Evolutionary conservation across 2,888 invertebrate species (phyloP).

Genomic region (Acrobasis repandana): DNA sequence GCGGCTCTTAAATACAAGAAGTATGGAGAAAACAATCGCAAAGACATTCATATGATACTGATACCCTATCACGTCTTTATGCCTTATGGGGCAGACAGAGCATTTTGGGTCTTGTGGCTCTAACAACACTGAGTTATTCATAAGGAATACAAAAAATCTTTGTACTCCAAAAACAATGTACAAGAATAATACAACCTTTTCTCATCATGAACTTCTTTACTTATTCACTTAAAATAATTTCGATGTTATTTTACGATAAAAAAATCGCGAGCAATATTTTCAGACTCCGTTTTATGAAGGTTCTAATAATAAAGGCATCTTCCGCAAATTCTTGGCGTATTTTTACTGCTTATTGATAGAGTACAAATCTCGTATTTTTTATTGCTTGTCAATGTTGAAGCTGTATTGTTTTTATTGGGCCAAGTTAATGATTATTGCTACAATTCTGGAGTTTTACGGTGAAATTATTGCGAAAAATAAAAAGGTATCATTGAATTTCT

Average conservation of each 20-base stretch:
- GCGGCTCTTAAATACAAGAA: too few species aligned
- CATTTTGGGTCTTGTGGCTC: too few species aligned
- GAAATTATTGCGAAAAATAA: background rate
- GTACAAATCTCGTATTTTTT: conserved; percentile 7
- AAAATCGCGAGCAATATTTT: conserved; percentile 1
- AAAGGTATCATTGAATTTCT: background rate
- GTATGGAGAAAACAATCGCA: too few species aligned
- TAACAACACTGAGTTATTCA: too few species aligned
- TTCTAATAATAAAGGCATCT: conserved; percentile 12
- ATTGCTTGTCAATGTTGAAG: conserved; percentile 6
- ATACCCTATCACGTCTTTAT: too few species aligned
- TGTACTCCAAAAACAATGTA: too few species aligned
- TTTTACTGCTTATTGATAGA: conserved; percentile 8
- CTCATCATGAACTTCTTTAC: background rate
- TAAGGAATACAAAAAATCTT: too few species aligned
- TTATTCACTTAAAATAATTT: conserved; percentile 6
- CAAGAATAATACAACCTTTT: too few species aligned
- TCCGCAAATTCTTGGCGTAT: conserved; percentile 8
- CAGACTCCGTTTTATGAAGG: conserved; percentile 5
- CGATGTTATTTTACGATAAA: conserved; percentile 2
- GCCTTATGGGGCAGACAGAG: too few species aligned
- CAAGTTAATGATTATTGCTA: background rate
- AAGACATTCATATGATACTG: too few species aligned
- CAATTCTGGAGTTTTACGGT: background rate
- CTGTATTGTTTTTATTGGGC: conserved; percentile 2